Conservation (phyloP, 2,797 vertebrate species). For the Enteromius treurensis region DNA sequence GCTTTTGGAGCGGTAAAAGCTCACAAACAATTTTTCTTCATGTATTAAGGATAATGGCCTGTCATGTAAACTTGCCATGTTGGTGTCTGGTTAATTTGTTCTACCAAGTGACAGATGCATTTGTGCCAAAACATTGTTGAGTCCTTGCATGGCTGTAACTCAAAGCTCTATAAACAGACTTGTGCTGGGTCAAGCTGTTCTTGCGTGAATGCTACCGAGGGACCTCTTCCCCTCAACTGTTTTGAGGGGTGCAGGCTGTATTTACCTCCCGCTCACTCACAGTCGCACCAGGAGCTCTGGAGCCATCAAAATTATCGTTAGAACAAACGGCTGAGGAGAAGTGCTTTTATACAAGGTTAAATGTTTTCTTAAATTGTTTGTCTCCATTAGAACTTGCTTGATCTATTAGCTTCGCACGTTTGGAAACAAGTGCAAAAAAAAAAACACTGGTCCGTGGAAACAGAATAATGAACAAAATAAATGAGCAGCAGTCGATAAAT, state of each 20-base stretch:
- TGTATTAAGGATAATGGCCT: background rate
- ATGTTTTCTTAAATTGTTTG: background rate
- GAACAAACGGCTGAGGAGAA: background rate
- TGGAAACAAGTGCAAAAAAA: background rate
- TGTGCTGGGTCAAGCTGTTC: constrained; percentile 47
- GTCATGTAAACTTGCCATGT: background rate
- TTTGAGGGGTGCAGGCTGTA: constrained; percentile 11
- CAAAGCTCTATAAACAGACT: constrained; percentile 40
- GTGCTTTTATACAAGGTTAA: background rate
- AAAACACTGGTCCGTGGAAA: background rate
- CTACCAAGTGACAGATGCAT: constrained; percentile 2
- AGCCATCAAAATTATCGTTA: background rate
- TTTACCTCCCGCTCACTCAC: constrained; percentile 9
- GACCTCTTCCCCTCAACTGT: constrained; percentile 25
- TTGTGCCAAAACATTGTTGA: background rate
- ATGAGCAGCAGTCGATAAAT: background rate
- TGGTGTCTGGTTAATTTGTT: background rate
- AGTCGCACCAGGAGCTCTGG: constrained; percentile 10
- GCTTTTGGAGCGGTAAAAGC: too few species aligned
- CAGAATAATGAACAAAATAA: background rate
- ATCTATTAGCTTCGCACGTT: background rate
- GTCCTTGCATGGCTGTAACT: background rate
- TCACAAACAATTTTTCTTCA: background rate
- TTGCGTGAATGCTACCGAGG: constrained; percentile 32
- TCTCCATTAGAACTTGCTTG: background rate